Evolutionary conservation across 1,140 invertebrate genomes (phyloP).

Genomic region (Mercenaria mercenaria): DNA sequence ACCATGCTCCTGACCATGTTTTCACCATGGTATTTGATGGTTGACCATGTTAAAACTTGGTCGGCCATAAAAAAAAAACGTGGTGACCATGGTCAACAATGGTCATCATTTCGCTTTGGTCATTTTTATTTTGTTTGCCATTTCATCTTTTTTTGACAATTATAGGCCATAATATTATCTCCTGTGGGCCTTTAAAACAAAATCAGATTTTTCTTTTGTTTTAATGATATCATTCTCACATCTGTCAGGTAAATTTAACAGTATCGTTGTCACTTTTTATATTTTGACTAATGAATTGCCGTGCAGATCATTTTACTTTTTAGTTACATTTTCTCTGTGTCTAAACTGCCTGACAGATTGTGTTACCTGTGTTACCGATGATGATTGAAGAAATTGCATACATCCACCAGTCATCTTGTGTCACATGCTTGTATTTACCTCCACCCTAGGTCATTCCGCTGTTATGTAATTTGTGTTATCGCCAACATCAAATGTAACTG

Average conservation of each 20-base stretch:
- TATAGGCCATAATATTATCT: too few relatives aligned
- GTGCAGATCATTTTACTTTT: neutral
- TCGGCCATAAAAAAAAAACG: too few relatives aligned
- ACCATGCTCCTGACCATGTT: too few relatives aligned
- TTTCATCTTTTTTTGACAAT: too few relatives aligned
- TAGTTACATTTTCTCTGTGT: neutral
- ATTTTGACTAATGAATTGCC: neutral
- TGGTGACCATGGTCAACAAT: too few relatives aligned
- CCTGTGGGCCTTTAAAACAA: too few relatives aligned
- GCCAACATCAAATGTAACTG: neutral
- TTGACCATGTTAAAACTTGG: too few relatives aligned
- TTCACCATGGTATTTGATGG: too few relatives aligned
- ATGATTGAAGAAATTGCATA: neutral
- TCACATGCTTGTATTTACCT: neutral
- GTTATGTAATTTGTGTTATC: slow-evolving; percentile 35
- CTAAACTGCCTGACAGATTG: neutral
- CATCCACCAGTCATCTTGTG: neutral
- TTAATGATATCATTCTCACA: neutral
- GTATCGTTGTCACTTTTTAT: neutral
- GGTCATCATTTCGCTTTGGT: too few relatives aligned
- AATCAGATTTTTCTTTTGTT: slow-evolving; percentile 22
- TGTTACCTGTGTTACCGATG: neutral
- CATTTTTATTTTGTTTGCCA: too few relatives aligned
- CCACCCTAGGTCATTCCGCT: neutral
- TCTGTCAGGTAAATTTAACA: neutral